A percentile compares a stretch with the other conserved stretches of the same genome.
These are phyloP conservation scores for Chloroceryle inda DNA, from an alignment of 2,797 vertebrate species.

Conservation along the genomic window DNA sequence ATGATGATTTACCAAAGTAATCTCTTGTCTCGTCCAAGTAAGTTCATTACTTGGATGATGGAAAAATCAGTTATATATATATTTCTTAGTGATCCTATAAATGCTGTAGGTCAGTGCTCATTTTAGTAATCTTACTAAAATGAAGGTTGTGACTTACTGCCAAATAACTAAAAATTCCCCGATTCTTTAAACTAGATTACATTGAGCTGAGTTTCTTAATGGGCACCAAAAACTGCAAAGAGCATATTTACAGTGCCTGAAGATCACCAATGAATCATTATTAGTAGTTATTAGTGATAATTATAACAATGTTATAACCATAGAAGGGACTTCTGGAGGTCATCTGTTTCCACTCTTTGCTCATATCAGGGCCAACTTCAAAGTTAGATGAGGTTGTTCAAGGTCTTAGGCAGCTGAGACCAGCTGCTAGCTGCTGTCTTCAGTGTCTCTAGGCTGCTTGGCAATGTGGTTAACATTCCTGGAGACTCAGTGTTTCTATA, in stretches of 20 bases:
- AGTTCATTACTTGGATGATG: not conserved
- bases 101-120: not conserved
- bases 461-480: not conserved
- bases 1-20: not conserved
- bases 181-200: not conserved
- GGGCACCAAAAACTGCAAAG: not conserved
- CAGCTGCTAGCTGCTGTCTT: not conserved
- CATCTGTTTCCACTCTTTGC: not conserved
- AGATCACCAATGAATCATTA: not conserved
- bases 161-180: not conserved
- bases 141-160: not conserved
- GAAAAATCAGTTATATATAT: not conserved
- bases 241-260: not conserved
- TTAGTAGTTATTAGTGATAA: not conserved
- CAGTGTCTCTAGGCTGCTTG: not conserved
- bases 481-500: not conserved
- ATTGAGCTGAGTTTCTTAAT: not conserved
- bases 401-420: not conserved
- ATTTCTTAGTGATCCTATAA: not conserved
- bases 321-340: not conserved
- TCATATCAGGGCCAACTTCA: not conserved
- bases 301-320: not conserved
- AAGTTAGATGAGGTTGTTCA: not conserved
- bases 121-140: not conserved
- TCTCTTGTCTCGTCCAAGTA: not conserved